Evolutionary conservation across 2,888 invertebrate species (phyloP).

Genomic region (Dryadula phaetusa): DNA sequence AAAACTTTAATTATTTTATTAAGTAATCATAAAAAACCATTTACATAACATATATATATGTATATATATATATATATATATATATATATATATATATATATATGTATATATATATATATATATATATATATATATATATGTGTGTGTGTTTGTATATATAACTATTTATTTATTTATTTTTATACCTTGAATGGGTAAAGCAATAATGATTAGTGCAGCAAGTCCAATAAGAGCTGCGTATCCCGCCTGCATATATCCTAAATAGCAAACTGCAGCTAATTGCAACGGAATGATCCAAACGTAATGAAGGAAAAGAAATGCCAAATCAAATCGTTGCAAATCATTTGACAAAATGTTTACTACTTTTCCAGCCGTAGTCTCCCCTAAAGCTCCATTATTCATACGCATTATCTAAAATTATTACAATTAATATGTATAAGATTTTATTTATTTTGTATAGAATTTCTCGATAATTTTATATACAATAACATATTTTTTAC

Average conservation of each 20-base stretch:
- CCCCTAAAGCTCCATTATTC: conserved; percentile 86
- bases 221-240: conserved; percentile 88
- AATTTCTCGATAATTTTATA: too few relatives aligned
- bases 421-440: not conserved
- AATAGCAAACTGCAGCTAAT: conserved; percentile 86
- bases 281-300: conserved; percentile 91
- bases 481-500: too few relatives aligned
- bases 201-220: conserved; percentile 85
- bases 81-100: too few relatives aligned
- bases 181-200: conserved; percentile 90
- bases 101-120: too few relatives aligned
- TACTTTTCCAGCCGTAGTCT: conserved; percentile 94
- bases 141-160: too few relatives aligned
- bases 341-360: conserved; percentile 95
- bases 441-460: not conserved
- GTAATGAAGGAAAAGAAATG: conserved; percentile 89
- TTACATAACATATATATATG: too few relatives aligned
- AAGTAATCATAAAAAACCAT: not conserved
- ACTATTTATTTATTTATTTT: not conserved
- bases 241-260: conserved; percentile 88
- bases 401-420: conserved; percentile 73
- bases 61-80: too few relatives aligned
- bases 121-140: too few relatives aligned
- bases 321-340: conserved; percentile 92
- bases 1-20: not conserved